Base-by-base conservation (phyloP, 2,888 invertebrate genomes). In the Alentia gelatinosa region DNA sequence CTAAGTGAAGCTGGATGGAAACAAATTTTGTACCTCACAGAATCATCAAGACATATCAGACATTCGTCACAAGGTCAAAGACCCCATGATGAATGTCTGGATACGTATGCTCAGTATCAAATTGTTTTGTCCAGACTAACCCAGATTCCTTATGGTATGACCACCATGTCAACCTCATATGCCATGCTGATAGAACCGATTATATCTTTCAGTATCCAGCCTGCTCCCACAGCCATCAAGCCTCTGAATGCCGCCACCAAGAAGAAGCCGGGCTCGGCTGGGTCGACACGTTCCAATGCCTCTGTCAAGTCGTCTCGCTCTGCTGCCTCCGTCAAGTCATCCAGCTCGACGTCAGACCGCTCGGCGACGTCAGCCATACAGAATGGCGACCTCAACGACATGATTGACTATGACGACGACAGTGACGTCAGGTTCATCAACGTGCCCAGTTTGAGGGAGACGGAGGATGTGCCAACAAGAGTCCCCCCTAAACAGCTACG, bases 401-500 rank as follows among this genome's bases (percentile, higher is more conserved):
- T 86, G 15, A 35, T 47, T 1, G 86, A 86, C 50, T 86, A 86
- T 30, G 86, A 86, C 26, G 86, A 47, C 12, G 86, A 86, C 12
- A 12, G 23, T 12, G 86, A 47, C 30, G 30, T 86, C 33, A 40
- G 30, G 15, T 47, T 86, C n/a, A 30, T 86, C 26, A 86, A 86
- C 30, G 47, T 86, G 0, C 86, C 86, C 42, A 47, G 47, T 30
- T 12, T 12, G 4, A 0, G 50, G 30, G 86, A 86, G 0, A 26
- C n/a, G 30, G 86, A 86, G 19, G 47, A 12, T 1, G 33, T 15
- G 35, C 30, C 26, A 12, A 12, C 35, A 7, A 15, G 39, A 1
- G 50, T 86, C 4, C 86, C 86, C 5, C 86, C 86, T 0, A 86
- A 86, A n/a, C 47, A 86, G 86, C 42, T 30, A 0, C 26, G 35